These are phyloP conservation scores for Monochamus saltuarius DNA, from an alignment of 1,140 invertebrate genomes.

Conservation along the genomic window DNA sequence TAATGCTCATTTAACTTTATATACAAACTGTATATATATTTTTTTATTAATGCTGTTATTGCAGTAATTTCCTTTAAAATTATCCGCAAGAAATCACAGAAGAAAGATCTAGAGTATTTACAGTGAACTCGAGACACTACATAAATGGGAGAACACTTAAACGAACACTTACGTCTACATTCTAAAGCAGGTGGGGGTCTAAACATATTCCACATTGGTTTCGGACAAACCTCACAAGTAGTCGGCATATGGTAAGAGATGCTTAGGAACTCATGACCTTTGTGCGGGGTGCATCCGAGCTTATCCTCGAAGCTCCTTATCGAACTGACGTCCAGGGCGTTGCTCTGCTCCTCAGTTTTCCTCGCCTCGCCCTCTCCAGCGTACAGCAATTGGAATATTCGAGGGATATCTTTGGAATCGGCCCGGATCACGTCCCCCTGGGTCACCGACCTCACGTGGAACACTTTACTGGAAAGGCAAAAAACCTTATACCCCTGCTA, in stretches of 20 bases:
- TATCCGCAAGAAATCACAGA: neutral
- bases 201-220: constrained; percentile 96
- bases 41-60: no score
- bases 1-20: no score
- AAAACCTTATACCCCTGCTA: neutral
- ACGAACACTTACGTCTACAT: constrained; percentile 77
- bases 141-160: constrained; percentile 2
- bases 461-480: constrained; percentile 83
- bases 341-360: constrained; percentile 65
- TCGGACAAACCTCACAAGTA: constrained; percentile 95
- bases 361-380: constrained; percentile 91
- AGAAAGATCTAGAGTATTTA: neutral
- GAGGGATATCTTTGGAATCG: constrained; percentile 97
- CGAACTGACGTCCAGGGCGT: constrained; percentile 52
- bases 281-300: constrained; percentile 75
- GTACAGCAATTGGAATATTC: constrained; percentile 96
- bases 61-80: no score
- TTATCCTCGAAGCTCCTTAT: constrained; percentile 64
- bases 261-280: constrained; percentile 95
- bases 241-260: constrained; percentile 98
- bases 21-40: no score
- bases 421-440: constrained; percentile 98
- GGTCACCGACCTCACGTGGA: constrained; percentile 96
- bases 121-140: neutral
- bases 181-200: constrained; percentile 94